Base-by-base conservation (phyloP, 2,113 vertebrate species). In the Ictidomys tridecemlineatus region DNA sequence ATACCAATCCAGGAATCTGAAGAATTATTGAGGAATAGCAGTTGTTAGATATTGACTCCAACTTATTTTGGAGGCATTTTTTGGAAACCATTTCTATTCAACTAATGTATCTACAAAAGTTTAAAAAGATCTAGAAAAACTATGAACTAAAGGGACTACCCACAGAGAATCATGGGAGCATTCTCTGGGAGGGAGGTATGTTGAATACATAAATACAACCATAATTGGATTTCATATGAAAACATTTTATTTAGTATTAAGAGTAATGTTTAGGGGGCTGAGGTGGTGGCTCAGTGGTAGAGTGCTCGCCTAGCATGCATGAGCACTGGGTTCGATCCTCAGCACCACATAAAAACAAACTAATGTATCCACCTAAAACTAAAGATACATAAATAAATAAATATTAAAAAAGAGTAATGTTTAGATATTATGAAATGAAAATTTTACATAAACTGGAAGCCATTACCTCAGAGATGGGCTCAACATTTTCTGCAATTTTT, bases 401-500 rank as follows among this genome's bases (percentile, higher is more conserved):
- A 45, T 45, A 45, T 9, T 45, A 9, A 45, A 45, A 45, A 77
- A 72, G 56, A 83, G 58, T n/a, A 80, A 53, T 45, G 32, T 61
- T 84, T 87, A 20, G 22, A 85, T 79, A 87, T 34, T 58, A 79
- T 26, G 48, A 79, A 94, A 63, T 92, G 48, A 87, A 90, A 30
- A 32, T 63, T 37, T 91, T 32, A 45, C 2, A 51, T 42, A 85
- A 82, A 37, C 78, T 22, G 11, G 22, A 89, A 86, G 83, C 76
- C 39, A 84, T 82, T 73, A 91, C 8, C 22, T 92, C 56, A 76
- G 12, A 95, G 69, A 72, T 5, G 8, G 20, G 8, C 7, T 78
- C 73, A 53, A 87, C 45, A 90, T 92, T 95, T 95, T 93, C 28
- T 61, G 37, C 16, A 45, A 18, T 80, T 80, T 24, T 77, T 85